Evolutionary conservation across 2,888 invertebrate genomes (phyloP).

Genomic region (Lumbricus terrestris): DNA sequence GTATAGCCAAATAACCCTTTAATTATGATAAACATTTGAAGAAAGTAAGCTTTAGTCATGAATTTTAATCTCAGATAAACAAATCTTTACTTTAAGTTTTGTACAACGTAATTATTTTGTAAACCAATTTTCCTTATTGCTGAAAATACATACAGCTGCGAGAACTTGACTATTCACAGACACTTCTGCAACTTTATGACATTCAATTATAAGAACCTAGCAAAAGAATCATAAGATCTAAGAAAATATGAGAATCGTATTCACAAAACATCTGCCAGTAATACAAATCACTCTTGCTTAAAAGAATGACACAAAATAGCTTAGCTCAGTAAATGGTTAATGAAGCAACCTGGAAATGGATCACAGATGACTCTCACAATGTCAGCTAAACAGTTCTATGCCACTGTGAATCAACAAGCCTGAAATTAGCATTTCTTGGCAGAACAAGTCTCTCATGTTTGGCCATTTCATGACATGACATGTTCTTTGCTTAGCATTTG

Average conservation of each 20-base stretch:
- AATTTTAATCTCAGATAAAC: background rate
- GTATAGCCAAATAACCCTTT: background rate
- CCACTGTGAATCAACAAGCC: too few species aligned
- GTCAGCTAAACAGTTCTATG: background rate
- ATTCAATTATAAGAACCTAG: background rate
- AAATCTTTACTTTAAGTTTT: background rate
- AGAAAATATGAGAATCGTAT: background rate
- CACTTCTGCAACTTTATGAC: background rate
- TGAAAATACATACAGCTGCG: background rate
- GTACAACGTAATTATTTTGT: background rate
- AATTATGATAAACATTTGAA: background rate
- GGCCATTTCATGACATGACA: too few species aligned
- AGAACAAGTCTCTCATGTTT: too few species aligned
- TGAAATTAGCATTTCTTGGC: too few species aligned
- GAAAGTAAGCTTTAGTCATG: background rate
- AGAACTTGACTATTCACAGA: background rate
- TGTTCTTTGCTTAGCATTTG: too few species aligned
- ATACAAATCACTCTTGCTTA: background rate
- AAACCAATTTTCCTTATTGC: background rate
- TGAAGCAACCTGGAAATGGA: background rate
- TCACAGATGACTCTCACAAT: background rate
- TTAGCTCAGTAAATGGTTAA: background rate
- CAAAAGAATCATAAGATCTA: background rate
- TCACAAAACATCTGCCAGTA: background rate
- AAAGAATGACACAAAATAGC: background rate